Evolutionary conservation across 1,140 invertebrate genomes (phyloP).

Genomic region (Temnothorax longispinosus): DNA sequence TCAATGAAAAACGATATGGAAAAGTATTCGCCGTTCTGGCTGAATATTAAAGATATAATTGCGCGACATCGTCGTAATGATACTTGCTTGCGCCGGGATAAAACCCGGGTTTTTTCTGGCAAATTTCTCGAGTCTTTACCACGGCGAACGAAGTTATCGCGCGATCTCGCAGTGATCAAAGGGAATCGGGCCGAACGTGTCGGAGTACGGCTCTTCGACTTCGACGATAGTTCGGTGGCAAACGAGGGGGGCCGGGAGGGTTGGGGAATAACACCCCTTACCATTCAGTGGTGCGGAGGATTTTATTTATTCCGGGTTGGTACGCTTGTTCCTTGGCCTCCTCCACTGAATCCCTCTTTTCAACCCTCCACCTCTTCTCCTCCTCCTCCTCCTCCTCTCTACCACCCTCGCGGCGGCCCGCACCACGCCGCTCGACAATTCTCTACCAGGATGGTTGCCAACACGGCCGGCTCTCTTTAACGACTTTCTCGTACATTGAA

Average conservation of each 20-base stretch:
- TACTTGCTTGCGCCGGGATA: slow-evolving; percentile 24
- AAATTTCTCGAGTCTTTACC: slow-evolving; percentile 63
- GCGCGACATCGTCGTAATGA: slow-evolving; percentile 24
- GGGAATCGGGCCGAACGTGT: slow-evolving; percentile 71
- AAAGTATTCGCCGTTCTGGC: neutral
- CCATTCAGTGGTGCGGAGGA: slow-evolving; percentile 68
- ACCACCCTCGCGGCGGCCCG: slow-evolving; percentile 41
- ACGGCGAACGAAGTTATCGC: slow-evolving; percentile 69
- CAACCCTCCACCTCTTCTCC: slow-evolving; percentile 65
- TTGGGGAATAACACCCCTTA: slow-evolving; percentile 64
- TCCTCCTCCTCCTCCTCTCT: neutral
- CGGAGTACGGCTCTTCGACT: slow-evolving; percentile 63
- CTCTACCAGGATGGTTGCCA: slow-evolving; percentile 73
- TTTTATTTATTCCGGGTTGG: slow-evolving; percentile 81
- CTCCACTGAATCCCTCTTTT: slow-evolving; percentile 76
- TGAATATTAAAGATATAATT: slow-evolving; percentile 12
- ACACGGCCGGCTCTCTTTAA: slow-evolving; percentile 73
- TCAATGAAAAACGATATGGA: neutral
- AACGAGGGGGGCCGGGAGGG: slow-evolving; percentile 51
- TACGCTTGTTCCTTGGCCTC: slow-evolving; percentile 78
- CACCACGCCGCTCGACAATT: slow-evolving; percentile 72
- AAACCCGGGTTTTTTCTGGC: slow-evolving; percentile 47
- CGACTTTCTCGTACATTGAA: slow-evolving; percentile 75
- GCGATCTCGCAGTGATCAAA: slow-evolving; percentile 75
- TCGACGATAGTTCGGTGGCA: slow-evolving; percentile 66